These are phyloP conservation scores for Operophtera brumata DNA, from an alignment of 2,888 invertebrate genomes.

Conservation along the genomic window DNA sequence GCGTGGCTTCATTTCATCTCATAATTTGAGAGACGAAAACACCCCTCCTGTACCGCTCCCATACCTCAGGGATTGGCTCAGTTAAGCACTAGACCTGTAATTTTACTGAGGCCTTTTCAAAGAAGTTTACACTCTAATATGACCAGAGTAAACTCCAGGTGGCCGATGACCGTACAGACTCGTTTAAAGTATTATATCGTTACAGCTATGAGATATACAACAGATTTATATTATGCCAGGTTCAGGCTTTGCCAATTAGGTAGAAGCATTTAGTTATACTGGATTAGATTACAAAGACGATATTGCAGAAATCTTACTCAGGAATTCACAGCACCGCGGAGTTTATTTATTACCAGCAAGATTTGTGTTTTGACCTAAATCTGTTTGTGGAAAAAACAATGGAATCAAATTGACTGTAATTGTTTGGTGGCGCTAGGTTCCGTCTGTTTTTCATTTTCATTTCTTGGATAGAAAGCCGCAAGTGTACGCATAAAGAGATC, in stretches of 20 bases:
- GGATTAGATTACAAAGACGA: constrained; percentile 15
- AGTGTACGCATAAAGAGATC: too few species aligned
- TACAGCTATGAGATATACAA: background rate
- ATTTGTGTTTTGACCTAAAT: background rate
- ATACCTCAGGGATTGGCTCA: too few species aligned
- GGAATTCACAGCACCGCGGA: constrained; percentile 7
- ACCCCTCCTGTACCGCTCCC: too few species aligned
- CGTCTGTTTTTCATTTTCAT: background rate
- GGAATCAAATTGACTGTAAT: background rate
- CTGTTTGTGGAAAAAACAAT: background rate
- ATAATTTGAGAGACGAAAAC: too few species aligned
- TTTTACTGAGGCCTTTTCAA: too few species aligned
- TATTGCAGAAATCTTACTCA: constrained; percentile 9
- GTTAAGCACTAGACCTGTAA: too few species aligned
- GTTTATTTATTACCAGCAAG: constrained; percentile 8
- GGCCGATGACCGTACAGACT: too few species aligned
- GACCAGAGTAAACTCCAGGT: too few species aligned
- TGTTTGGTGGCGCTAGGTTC: constrained; percentile 1
- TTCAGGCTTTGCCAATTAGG: constrained; percentile 3
- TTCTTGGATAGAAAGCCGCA: too few species aligned
- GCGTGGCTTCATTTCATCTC: too few species aligned
- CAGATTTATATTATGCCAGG: background rate
- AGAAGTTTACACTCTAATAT: too few species aligned
- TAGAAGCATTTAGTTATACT: constrained; percentile 4
- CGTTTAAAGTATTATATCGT: too few species aligned